Evolutionary conservation across 2,113 vertebrate species (phyloP), one percentile per base, ranked within the genome.

Genomic region (Pollimyrus isidori): DNA sequence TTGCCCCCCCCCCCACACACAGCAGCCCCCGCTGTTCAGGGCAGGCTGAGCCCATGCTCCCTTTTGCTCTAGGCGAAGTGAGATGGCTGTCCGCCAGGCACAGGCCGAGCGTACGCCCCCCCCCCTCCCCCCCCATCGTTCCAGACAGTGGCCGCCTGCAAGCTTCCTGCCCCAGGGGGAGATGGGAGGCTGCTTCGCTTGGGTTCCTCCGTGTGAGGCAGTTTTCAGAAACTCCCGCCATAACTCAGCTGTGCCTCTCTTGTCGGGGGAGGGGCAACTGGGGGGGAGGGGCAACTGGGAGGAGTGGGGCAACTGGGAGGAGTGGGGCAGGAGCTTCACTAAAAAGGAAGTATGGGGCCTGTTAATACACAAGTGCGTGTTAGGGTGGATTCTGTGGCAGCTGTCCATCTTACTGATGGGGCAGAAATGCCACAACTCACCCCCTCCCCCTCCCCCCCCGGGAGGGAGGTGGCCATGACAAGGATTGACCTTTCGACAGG

Each of bases 151-250:
- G 91, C 87, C 89, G 87, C 91, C 89, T 69, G 87, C 35, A 21
- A 48, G 92, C 91, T 93, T 93, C 93, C 93, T 93, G 93, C 92
- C 93, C 91, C 83, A 91, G 89, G 83, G 30, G 87, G 58, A 45
- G 30, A 85, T 86, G 90, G 89, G 88, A 89, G 88, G 80, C 88
- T 53, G 80, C 89, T 92, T 92, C 89, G 84, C 76, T 76, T 15
- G 42, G 80, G 76, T 45, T 82, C 76, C 76, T 19, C 30, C 19
- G 35, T 0, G 7, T 45, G 76, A 45, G 30, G 35, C 39, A 23
- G 17, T 45, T 83, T 83, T 83, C 19, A 46, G 46, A 46, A 10
- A 83, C 39, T 42, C 35, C 80, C 17, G 39, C 45, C 80, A 46
- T 19, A 46, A 42, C 30, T 17, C 58, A 65, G 45, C 46, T 46